Percentiles rank a stretch among this genome's conserved stretches.
phyloP scores from a whole-genome alignment of 2,888 invertebrate genomes.

The Lithosia quadra region DNA sequence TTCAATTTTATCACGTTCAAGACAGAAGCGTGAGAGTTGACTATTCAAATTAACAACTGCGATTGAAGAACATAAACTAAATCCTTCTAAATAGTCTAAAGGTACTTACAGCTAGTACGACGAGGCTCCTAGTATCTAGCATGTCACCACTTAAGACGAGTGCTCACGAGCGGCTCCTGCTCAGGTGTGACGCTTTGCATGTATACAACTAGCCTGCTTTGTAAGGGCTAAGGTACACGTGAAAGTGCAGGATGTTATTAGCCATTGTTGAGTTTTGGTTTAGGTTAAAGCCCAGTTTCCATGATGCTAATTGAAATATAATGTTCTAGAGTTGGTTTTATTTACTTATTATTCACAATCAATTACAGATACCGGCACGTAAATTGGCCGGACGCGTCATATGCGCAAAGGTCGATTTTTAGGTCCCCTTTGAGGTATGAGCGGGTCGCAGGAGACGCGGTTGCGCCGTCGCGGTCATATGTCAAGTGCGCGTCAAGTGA shows the following conservation, averaged over 20 bases:
- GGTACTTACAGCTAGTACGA: constrained; percentile 46
- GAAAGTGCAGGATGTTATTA: constrained; percentile 43
- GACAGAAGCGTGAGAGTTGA: not conserved
- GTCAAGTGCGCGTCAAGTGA: too few relatives aligned
- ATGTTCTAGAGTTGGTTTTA: not conserved
- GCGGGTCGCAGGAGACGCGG: too few relatives aligned
- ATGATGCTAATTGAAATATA: constrained; percentile 7
- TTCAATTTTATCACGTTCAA: too few relatives aligned
- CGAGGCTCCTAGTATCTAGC: constrained; percentile 34
- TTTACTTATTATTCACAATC: too few relatives aligned
- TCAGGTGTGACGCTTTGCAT: constrained; percentile 42
- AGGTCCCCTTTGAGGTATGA: too few relatives aligned
- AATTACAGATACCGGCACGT: too few relatives aligned
- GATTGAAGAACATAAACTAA: constrained; percentile 10
- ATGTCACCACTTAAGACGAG: constrained; percentile 53
- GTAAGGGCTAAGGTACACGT: constrained; percentile 40
- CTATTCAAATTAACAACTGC: not conserved
- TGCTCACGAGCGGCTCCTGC: constrained; percentile 40
- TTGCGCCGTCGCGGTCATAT: too few relatives aligned
- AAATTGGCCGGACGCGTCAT: too few relatives aligned
- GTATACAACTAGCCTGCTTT: constrained; percentile 25
- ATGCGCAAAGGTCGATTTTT: too few relatives aligned
- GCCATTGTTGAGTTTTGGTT: constrained; percentile 35
- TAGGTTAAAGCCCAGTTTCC: constrained; percentile 19
- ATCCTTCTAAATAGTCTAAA: constrained; percentile 29